These are phyloP conservation scores for Darwinula stevensoni DNA, from an alignment of 2,888 invertebrate genomes.

Conservation along the genomic window DNA sequence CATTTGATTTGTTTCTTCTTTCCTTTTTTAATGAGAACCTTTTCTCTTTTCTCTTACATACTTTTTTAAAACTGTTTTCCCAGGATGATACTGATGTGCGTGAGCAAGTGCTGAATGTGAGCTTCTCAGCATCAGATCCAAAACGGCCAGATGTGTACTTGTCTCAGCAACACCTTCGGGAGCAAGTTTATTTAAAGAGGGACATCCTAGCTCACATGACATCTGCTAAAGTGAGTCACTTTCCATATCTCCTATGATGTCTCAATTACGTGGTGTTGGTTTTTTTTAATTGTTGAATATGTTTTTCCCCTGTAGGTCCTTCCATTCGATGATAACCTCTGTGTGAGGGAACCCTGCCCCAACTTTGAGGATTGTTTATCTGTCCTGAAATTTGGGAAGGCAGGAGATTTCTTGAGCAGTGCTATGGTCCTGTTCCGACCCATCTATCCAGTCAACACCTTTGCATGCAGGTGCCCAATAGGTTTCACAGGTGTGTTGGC, in stretches of 20 bases:
- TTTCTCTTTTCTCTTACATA: too few species aligned
- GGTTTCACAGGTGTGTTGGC: constrained; percentile 47
- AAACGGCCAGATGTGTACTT: constrained; percentile 43
- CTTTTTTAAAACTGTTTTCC: too few species aligned
- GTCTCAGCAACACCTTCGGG: constrained; percentile 65
- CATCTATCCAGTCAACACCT: constrained; percentile 76
- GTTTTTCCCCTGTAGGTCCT: constrained; percentile 27
- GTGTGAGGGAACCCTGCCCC: constrained; percentile 74
- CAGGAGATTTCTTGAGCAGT: constrained; percentile 60
- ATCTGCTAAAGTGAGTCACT: constrained; percentile 60
- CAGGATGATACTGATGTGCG: constrained; percentile 69
- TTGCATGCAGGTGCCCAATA: constrained; percentile 63
- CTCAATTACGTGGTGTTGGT: constrained; percentile 4
- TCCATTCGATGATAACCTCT: constrained; percentile 86
- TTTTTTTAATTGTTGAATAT: constrained; percentile 3
- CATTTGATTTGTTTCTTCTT: too few species aligned
- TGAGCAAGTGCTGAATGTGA: constrained; percentile 63
- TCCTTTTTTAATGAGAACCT: too few species aligned
- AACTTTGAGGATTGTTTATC: constrained; percentile 79
- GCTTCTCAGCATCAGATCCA: constrained; percentile 58
- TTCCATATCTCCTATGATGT: not conserved
- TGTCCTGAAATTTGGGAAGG: constrained; percentile 69
- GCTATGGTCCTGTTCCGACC: constrained; percentile 72
- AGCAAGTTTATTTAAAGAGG: constrained; percentile 72
- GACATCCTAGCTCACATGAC: constrained; percentile 57